Percentiles rank a stretch among this genome's conserved stretches.
phyloP scores from a whole-genome alignment of 2,888 invertebrate genomes.

The Pollenia labialis region DNA sequence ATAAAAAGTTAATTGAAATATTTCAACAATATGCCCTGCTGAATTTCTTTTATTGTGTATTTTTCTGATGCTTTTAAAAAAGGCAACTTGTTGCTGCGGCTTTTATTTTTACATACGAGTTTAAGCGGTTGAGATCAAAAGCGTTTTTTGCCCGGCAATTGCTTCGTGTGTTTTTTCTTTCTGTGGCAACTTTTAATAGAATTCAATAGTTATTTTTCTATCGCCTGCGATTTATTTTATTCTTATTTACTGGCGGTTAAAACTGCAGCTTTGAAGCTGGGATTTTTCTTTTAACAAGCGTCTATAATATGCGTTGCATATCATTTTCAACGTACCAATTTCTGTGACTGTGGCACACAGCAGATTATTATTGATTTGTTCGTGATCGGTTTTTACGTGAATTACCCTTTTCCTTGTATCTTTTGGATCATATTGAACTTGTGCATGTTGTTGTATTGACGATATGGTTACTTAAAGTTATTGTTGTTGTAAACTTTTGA shows the following conservation, averaged over 20 bases:
- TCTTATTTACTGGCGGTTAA: constrained; percentile 75
- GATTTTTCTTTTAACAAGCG: constrained; percentile 45
- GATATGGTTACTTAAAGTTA: not conserved
- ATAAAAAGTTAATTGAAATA: constrained; percentile 82
- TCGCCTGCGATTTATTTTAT: constrained; percentile 82
- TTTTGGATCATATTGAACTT: constrained; percentile 29
- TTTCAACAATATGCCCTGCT: constrained; percentile 80
- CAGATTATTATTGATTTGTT: constrained; percentile 74
- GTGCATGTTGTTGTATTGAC: constrained; percentile 2
- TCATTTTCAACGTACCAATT: constrained; percentile 51
- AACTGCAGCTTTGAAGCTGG: constrained; percentile 35
- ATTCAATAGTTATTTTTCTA: constrained; percentile 83
- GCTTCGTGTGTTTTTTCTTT: constrained; percentile 68
- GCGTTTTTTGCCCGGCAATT: constrained; percentile 21
- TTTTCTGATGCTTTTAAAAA: not conserved
- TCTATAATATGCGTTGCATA: constrained; percentile 67
- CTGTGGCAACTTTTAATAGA: constrained; percentile 79
- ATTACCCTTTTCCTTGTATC: constrained; percentile 61
- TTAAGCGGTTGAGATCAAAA: constrained; percentile 61
- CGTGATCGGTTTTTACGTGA: constrained; percentile 75
- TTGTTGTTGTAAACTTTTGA: constrained; percentile 65
- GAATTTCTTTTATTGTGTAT: constrained; percentile 64
- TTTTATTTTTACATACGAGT: constrained; percentile 74
- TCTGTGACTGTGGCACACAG: constrained; percentile 49
- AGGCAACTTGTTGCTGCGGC: constrained; percentile 74